Evolutionary conservation across 1,140 invertebrate genomes (phyloP), one percentile per base, ranked within the genome.

Genomic region (Archivesica marissinica): DNA sequence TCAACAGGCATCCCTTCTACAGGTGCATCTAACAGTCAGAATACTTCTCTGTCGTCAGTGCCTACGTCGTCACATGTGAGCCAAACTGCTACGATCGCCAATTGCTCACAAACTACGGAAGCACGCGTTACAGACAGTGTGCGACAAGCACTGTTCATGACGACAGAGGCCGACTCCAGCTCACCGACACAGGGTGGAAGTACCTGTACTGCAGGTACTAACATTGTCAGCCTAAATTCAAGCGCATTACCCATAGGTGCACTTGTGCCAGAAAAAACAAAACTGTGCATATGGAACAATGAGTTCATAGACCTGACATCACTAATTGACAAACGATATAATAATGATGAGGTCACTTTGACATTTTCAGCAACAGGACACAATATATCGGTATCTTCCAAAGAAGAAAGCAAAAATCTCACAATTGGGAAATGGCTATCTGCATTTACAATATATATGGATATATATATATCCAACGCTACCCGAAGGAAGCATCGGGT

Each of bases 361-460:
- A 64, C 3, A 28, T 38, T 64, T 4, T 30, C 3, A 30, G 7
- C 59, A 15, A 4, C 3, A 3, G 33, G n/a, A n/a, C n/a, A 64
- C 33, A 30, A 64, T 30, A 9, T 13, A 2, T 4, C 33, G 2
- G 20, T 64, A n/a, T 11, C 20, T 4, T 30, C 59, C 3, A 64
- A 28, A 23, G 3, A 6, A 30, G 2, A 4, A 2, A 7, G 15
- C 3, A 64, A 28, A 64, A 30, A 9, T 7, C 4, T 64, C 6
- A 7, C 59, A 64, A 64, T 64, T 28, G 3, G 33, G 25, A 11
- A 7, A 4, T 64, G 59, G 59, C 3, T 64, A 7, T 64, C 28
- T 28, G 59, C 59, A 7, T 72, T 72, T 30, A 44, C 66, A 11
- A 72, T 72, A 3, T 72, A 44, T 25, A 72, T 72, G 66, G 66